Evolutionary conservation across 1,140 invertebrate genomes (phyloP), one percentile per base, ranked within the genome.

Genomic region (Tetramorium simillimum): DNA sequence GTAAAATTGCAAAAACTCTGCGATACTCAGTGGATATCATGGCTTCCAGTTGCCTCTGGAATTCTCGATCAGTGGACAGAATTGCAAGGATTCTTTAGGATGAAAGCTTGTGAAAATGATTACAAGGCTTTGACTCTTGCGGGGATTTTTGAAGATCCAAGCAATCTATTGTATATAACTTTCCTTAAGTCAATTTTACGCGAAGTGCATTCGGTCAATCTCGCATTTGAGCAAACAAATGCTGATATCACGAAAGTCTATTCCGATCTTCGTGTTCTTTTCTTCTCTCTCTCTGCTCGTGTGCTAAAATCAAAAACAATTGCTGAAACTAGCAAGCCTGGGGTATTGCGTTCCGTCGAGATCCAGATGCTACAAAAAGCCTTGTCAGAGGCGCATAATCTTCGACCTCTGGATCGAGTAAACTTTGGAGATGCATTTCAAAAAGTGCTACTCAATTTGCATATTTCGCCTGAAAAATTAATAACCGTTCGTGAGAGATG

Each of bases 391-490:
- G 53, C 53, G 7, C 18, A 56, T 56, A 56, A 56, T 56, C 53
- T 56, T 21, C 18, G 18, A 5, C 18, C 53, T n/a, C 18, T 56
- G 12, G 53, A 56, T 6, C 53, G 18, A 56, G 53, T 56, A 56
- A 56, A 56, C n/a, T 56, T 56, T n/a, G 53, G 53, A 56, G 53
- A 56, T 56, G 53, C 53, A 56, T 56, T 56, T 56, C 53, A 56
- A 21, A 56, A 56, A 56, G 18, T 56, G 53, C 53, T 56, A 56
- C 53, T 56, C 12, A 56, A 12, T 56, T 56, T 56, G 18, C 18
- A 56, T 56, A 56, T 56, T 56, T 56, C 53, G 0, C 53, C 53
- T 56, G 53, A 56, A 21, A 56, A 56, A 56, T 56, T 56, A 56
- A 56, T 21, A n/a, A 56, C n/a, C n/a, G 53, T 56, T 56, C 53